Percentiles rank a stretch among this genome's conserved stretches.
These are phyloP conservation scores for Rhinolophus ferrumequinum DNA, from an alignment of 2,113 vertebrate species.

Conservation along the genomic window DNA sequence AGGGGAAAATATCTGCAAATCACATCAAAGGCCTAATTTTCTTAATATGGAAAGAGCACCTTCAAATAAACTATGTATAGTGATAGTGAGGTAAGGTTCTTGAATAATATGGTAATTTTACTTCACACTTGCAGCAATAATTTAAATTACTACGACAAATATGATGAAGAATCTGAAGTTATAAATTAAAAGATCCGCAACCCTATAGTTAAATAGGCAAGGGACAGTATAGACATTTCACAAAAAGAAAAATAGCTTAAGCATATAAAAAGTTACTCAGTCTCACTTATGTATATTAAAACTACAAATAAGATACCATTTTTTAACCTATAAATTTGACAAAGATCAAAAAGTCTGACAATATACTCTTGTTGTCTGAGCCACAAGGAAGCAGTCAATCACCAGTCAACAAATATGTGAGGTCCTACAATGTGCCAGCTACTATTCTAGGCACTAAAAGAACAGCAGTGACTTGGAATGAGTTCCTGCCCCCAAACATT, in stretches of 20 bases:
- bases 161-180: neutral
- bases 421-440: neutral
- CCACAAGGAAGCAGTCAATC: neutral
- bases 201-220: neutral
- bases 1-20: neutral
- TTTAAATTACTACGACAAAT: constrained; percentile 30
- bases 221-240: neutral
- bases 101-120: neutral
- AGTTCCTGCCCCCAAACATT: neutral
- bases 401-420: neutral
- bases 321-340: neutral
- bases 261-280: neutral
- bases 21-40: neutral
- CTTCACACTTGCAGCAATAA: neutral
- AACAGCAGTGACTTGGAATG: neutral
- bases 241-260: neutral
- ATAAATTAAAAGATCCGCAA: neutral
- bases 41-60: neutral
- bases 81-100: too few species aligned
- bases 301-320: neutral
- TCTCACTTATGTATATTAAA: neutral
- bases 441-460: neutral
- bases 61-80: neutral
- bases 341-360: neutral
- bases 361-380: neutral